Base-by-base conservation (phyloP, 2,113 vertebrate genomes). In the Anguilla japonica region DNA sequence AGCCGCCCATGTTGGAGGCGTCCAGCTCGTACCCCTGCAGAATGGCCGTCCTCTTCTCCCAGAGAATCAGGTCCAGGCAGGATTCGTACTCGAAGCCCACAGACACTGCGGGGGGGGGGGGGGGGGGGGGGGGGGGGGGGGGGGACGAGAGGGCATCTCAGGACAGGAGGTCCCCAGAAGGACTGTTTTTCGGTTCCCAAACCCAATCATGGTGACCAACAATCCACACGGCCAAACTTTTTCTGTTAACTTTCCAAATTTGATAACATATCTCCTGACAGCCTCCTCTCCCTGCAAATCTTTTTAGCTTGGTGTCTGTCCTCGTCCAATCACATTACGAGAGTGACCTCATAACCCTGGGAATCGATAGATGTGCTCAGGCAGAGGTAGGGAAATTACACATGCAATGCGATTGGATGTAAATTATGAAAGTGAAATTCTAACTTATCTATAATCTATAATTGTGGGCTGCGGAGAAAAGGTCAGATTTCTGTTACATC, bases 21-120 rank as follows among this genome's bases (percentile, higher is more conserved):
- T 99, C 98, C 82, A 99, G 90, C 84, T 99, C 98, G 5, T 98
- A 98, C 75, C 98, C 98, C 91, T 99, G 98, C 83, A 99, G 87
- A 89, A 97, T 20, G 18, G 98, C 96, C 0, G 98, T 99, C 83
- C 98, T 95, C 91, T 99, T 99, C 91, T 99, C 98, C 98, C 98
- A 99, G 13, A 99, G 95, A 83, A 99, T 99, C 67, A 99, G 96
- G 91, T 99, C 98, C 93, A 99, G 91, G 89, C 98, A 99, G 0
- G 98, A 99, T 92, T 99, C 98, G 1, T 99, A 99, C 87, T 99
- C 98, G 29, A 98, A 99, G 0, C 98, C 98, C 81, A 99, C 98
- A 0, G 98, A 99, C 89, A 99, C 98, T 99, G 93, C 63, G 91
- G 91, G 8, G 88, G 15, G 92, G 11, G 81, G 40, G 67, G 0